Evolutionary conservation across 2,888 invertebrate genomes (phyloP).

Genomic region (Tenthredo amoena): DNA sequence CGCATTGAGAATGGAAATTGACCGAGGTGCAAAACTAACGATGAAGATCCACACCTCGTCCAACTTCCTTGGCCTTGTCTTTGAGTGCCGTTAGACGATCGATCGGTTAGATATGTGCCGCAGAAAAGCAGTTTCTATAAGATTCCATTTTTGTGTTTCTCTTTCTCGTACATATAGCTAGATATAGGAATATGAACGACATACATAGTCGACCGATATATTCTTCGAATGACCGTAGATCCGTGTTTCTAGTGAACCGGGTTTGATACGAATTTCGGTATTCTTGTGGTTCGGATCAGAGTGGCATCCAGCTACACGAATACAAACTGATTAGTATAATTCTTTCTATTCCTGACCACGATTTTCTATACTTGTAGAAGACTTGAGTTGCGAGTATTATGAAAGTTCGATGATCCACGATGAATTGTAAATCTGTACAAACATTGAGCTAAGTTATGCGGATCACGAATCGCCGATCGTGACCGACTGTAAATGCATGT

Average conservation of each 20-base stretch:
- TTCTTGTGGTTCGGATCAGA: neutral
- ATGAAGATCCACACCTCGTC: slow-evolving; percentile 1
- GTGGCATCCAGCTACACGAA: neutral
- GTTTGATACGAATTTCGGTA: neutral
- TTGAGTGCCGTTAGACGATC: slow-evolving; percentile 47
- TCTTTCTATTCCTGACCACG: neutral
- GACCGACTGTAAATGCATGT: slow-evolving; percentile 45
- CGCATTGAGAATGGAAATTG: neutral
- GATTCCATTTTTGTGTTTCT: slow-evolving; percentile 46
- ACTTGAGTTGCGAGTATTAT: neutral
- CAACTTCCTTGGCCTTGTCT: slow-evolving; percentile 24
- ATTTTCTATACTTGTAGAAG: neutral
- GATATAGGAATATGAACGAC: slow-evolving; percentile 15
- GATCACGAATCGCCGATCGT: slow-evolving; percentile 48
- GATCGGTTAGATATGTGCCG: slow-evolving; percentile 1
- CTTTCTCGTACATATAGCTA: neutral
- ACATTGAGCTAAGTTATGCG: slow-evolving; percentile 28
- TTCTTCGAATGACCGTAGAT: slow-evolving; percentile 37
- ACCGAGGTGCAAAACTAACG: neutral
- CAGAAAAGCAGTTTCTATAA: slow-evolving; percentile 34
- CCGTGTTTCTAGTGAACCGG: neutral
- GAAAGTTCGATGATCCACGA: neutral
- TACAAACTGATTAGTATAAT: neutral
- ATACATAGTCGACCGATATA: slow-evolving; percentile 2
- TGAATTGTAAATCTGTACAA: slow-evolving; percentile 5